Base-by-base conservation (phyloP, 1,140 invertebrate species). In the Rhizoglyphus robini region DNA sequence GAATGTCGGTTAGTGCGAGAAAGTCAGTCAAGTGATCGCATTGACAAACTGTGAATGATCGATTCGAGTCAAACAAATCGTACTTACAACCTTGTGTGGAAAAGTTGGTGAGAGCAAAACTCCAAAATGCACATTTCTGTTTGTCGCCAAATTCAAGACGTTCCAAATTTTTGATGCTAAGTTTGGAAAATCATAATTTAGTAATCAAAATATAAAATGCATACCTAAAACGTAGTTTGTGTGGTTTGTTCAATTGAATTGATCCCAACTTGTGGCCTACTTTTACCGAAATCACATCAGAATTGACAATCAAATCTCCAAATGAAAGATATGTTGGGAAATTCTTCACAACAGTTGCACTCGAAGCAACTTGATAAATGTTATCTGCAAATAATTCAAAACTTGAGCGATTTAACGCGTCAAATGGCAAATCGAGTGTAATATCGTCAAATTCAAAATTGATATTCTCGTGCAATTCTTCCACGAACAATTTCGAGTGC, bases 1-100 rank as follows among this genome's bases (percentile, higher is more conserved):
- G 32, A 25, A 73, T 64, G 63, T 95, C 90, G 49, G 93, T 86
- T 18, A 96, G 78, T 41, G 71, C 72, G 47, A 76, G 77, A 70
- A 79, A 79, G 70, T 77, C 77, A 5, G 78, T 79, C 2, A 79
- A 71, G 68, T 79, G 78, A 66, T 75, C 68, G 70, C 78, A 79
- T 63, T 74, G 68, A 69, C 78, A 79, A 11, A 74, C 72, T 4
- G 77, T 60, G 1, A 13, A 11, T 5, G 25, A 18, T 20, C 61
- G 34, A 49, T 63, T 63, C 32, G 61, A 63, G 30, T 63, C 36
- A 1, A 29, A 15, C n/a, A 8, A 18, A 2, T n/a, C 11, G 27
- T 30, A 47, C 8, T 46, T 13, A 49, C 61, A 63, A 38, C 61
- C 61, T 3, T 49, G 23, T 3, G 32, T 51, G n/a, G 61, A 63